These are phyloP conservation scores for Pterophyllum scalare DNA, from an alignment of 2,113 vertebrate species.

Conservation along the genomic window DNA sequence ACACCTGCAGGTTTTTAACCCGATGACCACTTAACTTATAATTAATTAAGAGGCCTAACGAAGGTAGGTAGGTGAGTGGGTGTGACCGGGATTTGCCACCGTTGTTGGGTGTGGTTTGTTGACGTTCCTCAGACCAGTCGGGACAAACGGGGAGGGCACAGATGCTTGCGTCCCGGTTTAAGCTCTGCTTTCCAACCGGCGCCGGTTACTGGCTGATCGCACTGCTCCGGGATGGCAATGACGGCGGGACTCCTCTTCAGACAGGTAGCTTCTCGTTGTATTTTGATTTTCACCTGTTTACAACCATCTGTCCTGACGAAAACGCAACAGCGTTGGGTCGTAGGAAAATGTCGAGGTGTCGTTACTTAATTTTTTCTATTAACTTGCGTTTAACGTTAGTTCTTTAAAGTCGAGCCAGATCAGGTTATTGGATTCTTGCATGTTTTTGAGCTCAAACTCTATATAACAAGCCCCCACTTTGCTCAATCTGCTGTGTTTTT, in stretches of 20 bases:
- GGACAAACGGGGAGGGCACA: background rate
- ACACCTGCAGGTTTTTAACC: too few species aligned
- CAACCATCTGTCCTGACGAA: accelerated
- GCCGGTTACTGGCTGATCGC: background rate
- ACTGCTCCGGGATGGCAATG: conserved; percentile 59
- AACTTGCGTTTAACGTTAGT: background rate
- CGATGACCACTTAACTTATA: too few species aligned
- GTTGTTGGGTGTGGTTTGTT: background rate
- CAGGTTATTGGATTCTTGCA: too few species aligned
- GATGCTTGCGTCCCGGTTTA: background rate
- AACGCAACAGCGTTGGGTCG: background rate
- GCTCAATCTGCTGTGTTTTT: too few species aligned
- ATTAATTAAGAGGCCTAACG: background rate
- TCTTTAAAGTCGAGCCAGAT: background rate
- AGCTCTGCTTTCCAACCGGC: background rate
- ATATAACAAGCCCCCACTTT: background rate
- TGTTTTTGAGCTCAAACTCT: background rate
- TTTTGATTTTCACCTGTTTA: background rate
- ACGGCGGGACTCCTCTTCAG: conserved; percentile 70
- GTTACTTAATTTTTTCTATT: background rate
- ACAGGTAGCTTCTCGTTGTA: conserved; percentile 61
- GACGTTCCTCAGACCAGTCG: background rate
- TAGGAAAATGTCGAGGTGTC: background rate
- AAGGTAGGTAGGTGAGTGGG: background rate
- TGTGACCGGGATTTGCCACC: background rate